phyloP scores from a whole-genome alignment of 2,888 invertebrate genomes.

The Beris morrisii region DNA sequence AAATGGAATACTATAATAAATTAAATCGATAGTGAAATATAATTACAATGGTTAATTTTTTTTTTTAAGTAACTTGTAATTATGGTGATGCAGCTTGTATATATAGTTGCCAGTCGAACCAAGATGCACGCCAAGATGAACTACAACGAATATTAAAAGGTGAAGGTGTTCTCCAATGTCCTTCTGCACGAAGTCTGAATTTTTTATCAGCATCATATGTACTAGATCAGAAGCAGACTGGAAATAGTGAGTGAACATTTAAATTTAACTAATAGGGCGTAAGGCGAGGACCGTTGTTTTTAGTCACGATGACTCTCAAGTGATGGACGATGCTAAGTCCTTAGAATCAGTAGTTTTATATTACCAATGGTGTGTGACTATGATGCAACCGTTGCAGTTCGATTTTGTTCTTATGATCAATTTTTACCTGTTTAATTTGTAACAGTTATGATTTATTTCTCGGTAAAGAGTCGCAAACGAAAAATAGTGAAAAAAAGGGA shows the following conservation, averaged over 20 bases:
- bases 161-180: constrained; percentile 38
- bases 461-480: too few relatives aligned
- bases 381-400: too few relatives aligned
- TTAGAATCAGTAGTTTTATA: too few relatives aligned
- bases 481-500: too few relatives aligned
- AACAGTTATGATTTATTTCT: too few relatives aligned
- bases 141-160: constrained; percentile 46
- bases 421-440: too few relatives aligned
- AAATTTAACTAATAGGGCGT: not conserved
- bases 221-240: not conserved
- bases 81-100: constrained; percentile 53
- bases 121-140: constrained; percentile 45
- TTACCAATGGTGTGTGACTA: too few relatives aligned
- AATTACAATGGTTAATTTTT: constrained; percentile 11
- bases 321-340: too few relatives aligned
- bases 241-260: not conserved
- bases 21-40: not conserved
- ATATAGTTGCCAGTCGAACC: constrained; percentile 50
- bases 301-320: too few relatives aligned
- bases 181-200: constrained; percentile 23
- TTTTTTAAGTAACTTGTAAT: constrained; percentile 53
- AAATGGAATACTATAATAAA: not conserved
- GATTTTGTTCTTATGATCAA: too few relatives aligned
- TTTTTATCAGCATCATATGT: not conserved
- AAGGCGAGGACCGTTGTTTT: not conserved